Evolutionary conservation across 2,113 vertebrate species (phyloP), one percentile per base, ranked within the genome.

Genomic region (Glaucidium brasilianum): DNA sequence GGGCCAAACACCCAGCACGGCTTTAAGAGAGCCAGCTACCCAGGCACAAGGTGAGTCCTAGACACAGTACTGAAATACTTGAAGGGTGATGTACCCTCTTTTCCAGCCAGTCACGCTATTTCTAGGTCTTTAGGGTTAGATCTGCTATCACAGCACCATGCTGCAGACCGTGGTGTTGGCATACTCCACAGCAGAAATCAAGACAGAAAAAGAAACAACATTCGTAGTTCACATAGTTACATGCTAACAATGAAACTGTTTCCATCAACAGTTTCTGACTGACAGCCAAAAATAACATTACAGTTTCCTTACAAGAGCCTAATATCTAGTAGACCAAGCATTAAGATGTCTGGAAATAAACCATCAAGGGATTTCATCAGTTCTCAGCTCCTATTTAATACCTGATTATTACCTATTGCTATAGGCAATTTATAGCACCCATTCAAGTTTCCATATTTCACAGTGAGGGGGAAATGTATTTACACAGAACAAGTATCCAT

Each of bases 241-340:
- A 1, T 47, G 35, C n/a, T 60, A 76, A 32, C 29, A 23, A 8
- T 91, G 52, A 76, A 78, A 94, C 30, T 26, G 34, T 85, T 91
- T 90, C 45, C 88, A 95, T 88, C 85, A 90, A 90, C 74, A 90
- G 55, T 71, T 82, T 82, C 87, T 93, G 75, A 87, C 64, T 20
- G 34, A 22, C 78, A 62, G 90, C 90, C 96, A 96, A 97, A 95
- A 93, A 66, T 5, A 93, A 76, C 88, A 93, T 66, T 17, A 83
- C 45, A 14, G n/a, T 83, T 90, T 27, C 58, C 39, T 83, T 66
- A 58, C 50, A 49, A 47, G 85, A 95, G 29, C 37, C 39, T 82
- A 37, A 49, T 30, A 76, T 34, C 62, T 68, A 91, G 76, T 15
- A 93, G 69, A 75, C 8, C 41, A 85, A 69, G 63, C 37, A 76